Percentiles rank a stretch among this genome's conserved stretches.
phyloP scores from a whole-genome alignment of 1,140 invertebrate genomes.

The Nomia melanderi region DNA sequence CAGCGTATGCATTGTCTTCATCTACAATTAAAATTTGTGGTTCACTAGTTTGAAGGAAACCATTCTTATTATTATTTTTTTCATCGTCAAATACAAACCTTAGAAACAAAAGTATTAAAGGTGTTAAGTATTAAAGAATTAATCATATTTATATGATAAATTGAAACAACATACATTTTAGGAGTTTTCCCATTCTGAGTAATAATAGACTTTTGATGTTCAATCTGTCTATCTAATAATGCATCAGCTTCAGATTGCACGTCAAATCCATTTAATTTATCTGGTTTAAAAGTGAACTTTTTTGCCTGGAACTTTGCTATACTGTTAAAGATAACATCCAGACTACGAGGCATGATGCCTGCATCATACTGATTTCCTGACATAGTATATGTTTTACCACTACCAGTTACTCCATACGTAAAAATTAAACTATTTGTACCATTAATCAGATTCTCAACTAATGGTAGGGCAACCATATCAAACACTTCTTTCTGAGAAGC shows the following conservation, averaged over 20 bases:
- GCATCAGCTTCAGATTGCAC: slow-evolving; percentile 94
- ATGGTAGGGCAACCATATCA: slow-evolving; percentile 89
- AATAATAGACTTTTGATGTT: slow-evolving; percentile 72
- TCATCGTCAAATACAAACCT: slow-evolving; percentile 67
- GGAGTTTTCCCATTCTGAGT: slow-evolving; percentile 70
- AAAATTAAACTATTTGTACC: slow-evolving; percentile 95
- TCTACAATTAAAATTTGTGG: slow-evolving; percentile 81
- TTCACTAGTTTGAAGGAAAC: slow-evolving; percentile 65
- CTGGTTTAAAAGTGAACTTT: slow-evolving; percentile 94
- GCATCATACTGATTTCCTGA: slow-evolving; percentile 89
- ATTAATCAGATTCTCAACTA: slow-evolving; percentile 89
- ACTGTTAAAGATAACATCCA: slow-evolving; percentile 96
- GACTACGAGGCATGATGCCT: slow-evolving; percentile 92
- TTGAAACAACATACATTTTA: slow-evolving; percentile 58
- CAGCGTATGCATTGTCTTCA: slow-evolving; percentile 92
- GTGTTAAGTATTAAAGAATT: slow-evolving; percentile 3
- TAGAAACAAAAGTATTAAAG: slow-evolving; percentile 18
- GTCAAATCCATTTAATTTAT: slow-evolving; percentile 96
- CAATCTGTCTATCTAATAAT: slow-evolving; percentile 87
- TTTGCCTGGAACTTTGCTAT: slow-evolving; percentile 89
- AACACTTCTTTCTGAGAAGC: slow-evolving; percentile 92
- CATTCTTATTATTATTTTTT: slow-evolving; percentile 68
- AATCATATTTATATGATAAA: neutral
- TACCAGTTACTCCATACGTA: slow-evolving; percentile 97
- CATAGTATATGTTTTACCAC: slow-evolving; percentile 98